Percentiles rank a stretch among this genome's conserved stretches.
Evolutionary conservation across 2,888 invertebrate genomes (phyloP).

Genomic region (Synanthedon myopaeformis): DNA sequence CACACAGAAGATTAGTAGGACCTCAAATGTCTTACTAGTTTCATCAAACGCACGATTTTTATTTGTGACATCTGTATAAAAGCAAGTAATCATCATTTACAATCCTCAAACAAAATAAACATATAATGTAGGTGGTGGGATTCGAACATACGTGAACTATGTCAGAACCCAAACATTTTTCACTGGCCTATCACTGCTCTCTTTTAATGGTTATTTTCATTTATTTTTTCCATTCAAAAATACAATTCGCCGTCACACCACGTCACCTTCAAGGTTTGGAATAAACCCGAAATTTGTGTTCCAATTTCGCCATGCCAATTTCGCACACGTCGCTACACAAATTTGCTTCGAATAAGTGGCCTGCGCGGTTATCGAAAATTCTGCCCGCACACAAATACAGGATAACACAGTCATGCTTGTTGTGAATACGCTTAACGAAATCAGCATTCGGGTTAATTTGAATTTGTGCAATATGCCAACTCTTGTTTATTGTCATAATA

Average conservation of each 20-base stretch:
- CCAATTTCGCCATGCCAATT: constrained; percentile 30
- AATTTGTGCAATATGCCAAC: neutral
- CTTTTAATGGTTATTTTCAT: neutral
- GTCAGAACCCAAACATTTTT: no score
- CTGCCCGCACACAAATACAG: constrained; percentile 11
- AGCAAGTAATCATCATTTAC: no score
- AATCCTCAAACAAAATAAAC: no score
- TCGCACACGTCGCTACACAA: constrained; percentile 42
- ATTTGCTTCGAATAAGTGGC: constrained; percentile 45
- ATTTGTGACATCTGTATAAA: no score
- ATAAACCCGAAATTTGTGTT: constrained; percentile 23
- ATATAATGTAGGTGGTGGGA: no score
- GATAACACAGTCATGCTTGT: neutral
- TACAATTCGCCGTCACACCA: neutral
- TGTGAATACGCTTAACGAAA: neutral
- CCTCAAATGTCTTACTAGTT: no score
- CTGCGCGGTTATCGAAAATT: constrained; percentile 42
- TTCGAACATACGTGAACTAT: no score
- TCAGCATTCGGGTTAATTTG: neutral
- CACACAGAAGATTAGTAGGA: no score
- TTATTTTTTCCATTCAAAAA: neutral
- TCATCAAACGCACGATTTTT: no score
- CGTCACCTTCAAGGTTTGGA: neutral
- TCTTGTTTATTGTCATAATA: no score
- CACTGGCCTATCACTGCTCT: no score